phyloP scores from a whole-genome alignment of 2,797 vertebrate genomes.

The Gymnoscopelus microlampas region DNA sequence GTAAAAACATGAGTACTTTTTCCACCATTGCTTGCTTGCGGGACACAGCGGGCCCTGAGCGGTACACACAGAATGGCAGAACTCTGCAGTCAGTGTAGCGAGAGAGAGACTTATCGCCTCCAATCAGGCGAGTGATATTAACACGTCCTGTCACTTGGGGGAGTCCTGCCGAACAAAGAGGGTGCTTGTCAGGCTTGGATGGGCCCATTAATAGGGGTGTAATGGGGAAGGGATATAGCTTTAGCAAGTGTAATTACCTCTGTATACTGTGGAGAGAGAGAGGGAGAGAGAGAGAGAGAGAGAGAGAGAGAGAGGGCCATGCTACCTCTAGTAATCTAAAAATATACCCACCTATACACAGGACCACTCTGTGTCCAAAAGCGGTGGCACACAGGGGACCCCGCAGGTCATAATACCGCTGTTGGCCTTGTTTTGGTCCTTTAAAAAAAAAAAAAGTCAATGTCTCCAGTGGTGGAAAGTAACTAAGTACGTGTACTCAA shows the following conservation, averaged over 20 bases:
- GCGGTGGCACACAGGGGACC: constrained; percentile 18
- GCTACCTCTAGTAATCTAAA: constrained; percentile 48
- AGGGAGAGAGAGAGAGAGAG: constrained; percentile 18
- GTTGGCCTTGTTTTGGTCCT: no score
- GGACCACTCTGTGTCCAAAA: constrained; percentile 28
- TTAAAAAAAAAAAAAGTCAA: no score
- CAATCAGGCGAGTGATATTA: constrained; percentile 81
- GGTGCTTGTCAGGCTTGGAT: constrained; percentile 70
- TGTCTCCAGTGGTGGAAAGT: no score
- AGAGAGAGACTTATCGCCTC: constrained; percentile 65
- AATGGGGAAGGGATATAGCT: constrained; percentile 71
- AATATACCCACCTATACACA: constrained; percentile 39
- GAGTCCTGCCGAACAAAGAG: constrained; percentile 72
- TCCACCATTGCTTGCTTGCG: no score
- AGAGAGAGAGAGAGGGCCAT: constrained; percentile 41
- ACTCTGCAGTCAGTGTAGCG: no score
- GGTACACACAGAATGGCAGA: no score
- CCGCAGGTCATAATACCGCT: no score
- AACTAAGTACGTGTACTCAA: no score
- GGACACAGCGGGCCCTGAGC: no score
- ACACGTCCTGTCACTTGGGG: constrained; percentile 78
- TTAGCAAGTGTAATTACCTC: constrained; percentile 70
- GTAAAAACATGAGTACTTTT: no score
- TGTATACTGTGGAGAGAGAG: constrained; percentile 56
- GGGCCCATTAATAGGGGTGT: constrained; percentile 66